A percentile compares a stretch with the other conserved stretches of the same genome.
Evolutionary conservation across 64 coral and sea anemone species (phyloP).

Genomic region (Acropora yongei): DNA sequence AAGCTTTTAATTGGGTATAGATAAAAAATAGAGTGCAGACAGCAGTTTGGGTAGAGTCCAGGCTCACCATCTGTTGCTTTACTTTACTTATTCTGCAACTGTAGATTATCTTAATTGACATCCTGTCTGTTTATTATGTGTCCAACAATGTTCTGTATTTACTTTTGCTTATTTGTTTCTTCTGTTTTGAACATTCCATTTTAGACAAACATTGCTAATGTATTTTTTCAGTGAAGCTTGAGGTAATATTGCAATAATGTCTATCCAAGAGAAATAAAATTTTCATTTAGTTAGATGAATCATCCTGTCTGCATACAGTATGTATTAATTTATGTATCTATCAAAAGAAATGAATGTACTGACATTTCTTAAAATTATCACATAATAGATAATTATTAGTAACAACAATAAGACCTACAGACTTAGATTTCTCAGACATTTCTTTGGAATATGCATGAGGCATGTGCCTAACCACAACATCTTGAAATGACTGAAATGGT

Average conservation of each 20-base stretch:
- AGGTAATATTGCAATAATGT: too few species aligned
- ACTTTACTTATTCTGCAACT: not conserved
- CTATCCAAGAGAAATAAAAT: too few species aligned
- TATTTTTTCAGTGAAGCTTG: too few species aligned
- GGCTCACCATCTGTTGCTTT: not conserved
- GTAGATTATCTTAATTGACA: not conserved
- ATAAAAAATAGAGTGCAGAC: not conserved
- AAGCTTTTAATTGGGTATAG: not conserved
- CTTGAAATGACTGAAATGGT: slow-evolving; percentile 30
- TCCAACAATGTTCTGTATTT: not conserved
- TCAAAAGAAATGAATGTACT: too few species aligned
- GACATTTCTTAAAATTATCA: too few species aligned
- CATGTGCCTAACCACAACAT: slow-evolving; percentile 31
- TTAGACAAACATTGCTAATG: too few species aligned
- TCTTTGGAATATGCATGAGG: slow-evolving; percentile 38
- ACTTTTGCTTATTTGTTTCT: not conserved
- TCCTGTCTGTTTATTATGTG: not conserved
- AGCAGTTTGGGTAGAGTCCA: not conserved
- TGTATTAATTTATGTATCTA: too few species aligned
- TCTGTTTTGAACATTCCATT: too few species aligned
- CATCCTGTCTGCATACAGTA: too few species aligned
- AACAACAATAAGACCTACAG: slow-evolving; percentile 14
- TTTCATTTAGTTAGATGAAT: too few species aligned
- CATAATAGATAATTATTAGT: too few species aligned
- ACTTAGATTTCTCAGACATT: slow-evolving; percentile 48